A percentile compares a stretch with the other conserved stretches of the same genome.
These are phyloP conservation scores for Tenthredo amoena DNA, from an alignment of 2,888 invertebrate species.

Conservation along the genomic window DNA sequence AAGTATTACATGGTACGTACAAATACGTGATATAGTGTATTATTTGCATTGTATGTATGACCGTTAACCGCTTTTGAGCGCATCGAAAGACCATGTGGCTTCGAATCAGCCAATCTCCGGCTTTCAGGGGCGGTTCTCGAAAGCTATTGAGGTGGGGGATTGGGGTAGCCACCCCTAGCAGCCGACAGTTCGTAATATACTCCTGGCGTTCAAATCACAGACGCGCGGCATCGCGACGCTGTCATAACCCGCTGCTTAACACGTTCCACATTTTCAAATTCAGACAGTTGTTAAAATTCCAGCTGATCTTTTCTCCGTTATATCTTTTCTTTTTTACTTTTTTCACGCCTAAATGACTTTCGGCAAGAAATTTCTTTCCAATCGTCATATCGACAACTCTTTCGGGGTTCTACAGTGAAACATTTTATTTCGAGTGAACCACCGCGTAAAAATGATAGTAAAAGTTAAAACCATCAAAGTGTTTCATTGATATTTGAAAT, in stretches of 20 bases:
- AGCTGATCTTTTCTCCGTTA: neutral
- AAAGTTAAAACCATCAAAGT: neutral
- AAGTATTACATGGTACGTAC: neutral
- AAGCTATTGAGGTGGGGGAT: constrained; percentile 58
- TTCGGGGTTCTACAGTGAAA: neutral
- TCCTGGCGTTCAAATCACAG: constrained; percentile 77
- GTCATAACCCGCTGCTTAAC: constrained; percentile 35
- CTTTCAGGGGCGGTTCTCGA: constrained; percentile 73
- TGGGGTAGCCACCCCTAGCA: constrained; percentile 55
- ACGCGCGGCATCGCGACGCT: constrained; percentile 63
- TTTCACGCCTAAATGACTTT: neutral
- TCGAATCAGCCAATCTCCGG: constrained; percentile 67
- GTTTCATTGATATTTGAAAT: neutral
- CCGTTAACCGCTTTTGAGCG: constrained; percentile 35
- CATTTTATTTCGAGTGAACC: neutral
- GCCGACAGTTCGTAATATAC: constrained; percentile 49
- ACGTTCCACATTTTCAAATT: constrained; percentile 13
- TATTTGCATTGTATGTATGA: constrained; percentile 29
- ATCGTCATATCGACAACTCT: neutral
- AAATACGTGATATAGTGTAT: constrained; percentile 8
- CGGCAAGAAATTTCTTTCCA: neutral
- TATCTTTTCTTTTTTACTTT: neutral
- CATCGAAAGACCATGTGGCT: constrained; percentile 60
- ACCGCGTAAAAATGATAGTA: neutral
- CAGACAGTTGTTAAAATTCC: neutral